These are phyloP conservation scores for Schizothorax lantsangensis DNA, from an alignment of 2,797 vertebrate species.

Conservation along the genomic window DNA sequence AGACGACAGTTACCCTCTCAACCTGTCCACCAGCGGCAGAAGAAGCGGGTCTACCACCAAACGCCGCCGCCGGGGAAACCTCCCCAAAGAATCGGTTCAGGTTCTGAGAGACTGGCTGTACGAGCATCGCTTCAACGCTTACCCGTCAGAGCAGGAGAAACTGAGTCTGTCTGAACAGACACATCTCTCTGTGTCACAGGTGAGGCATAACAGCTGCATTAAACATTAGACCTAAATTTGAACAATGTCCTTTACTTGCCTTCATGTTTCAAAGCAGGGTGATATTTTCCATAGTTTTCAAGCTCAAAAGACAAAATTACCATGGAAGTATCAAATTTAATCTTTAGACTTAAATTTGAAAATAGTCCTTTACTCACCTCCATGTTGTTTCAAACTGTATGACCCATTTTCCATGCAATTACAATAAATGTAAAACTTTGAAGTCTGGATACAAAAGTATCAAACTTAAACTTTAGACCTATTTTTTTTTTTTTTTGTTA, in stretches of 20 bases:
- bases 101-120: conserved; percentile 96
- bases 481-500: no score
- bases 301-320: not conserved
- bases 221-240: not conserved
- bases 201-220: conserved; percentile 60
- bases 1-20: conserved; percentile 85
- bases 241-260: not conserved
- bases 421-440: not conserved
- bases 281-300: not conserved
- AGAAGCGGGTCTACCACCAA: conserved; percentile 77
- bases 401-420: no score
- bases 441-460: not conserved
- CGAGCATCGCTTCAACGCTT: conserved; percentile 94
- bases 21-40: conserved; percentile 73
- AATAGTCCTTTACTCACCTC: no score
- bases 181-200: conserved; percentile 93
- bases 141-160: conserved; percentile 96
- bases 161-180: conserved; percentile 89
- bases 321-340: not conserved
- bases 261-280: not conserved
- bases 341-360: no score
- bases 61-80: conserved; percentile 92
- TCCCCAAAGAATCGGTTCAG: conserved; percentile 95
- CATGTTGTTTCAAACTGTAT: no score
- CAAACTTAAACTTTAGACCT: not conserved